phyloP scores from a whole-genome alignment of 2,113 vertebrate species.

The Corythoichthys haematopterus region DNA sequence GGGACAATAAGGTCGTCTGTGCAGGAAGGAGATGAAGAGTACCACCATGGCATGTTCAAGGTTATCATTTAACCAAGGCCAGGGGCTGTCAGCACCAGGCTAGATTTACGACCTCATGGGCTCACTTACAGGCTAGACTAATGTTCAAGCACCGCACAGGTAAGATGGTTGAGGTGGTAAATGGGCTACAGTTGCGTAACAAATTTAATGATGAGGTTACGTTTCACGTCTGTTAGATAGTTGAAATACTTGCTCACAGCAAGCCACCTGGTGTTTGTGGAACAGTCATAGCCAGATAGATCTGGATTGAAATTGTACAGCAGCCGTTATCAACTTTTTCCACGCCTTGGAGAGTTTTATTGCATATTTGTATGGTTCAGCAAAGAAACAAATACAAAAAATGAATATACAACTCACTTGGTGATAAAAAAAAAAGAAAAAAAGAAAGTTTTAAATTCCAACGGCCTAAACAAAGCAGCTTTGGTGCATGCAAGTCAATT shows the following conservation, averaged over 20 bases:
- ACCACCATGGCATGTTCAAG: conserved; percentile 72
- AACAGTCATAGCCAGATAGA: conserved; percentile 12
- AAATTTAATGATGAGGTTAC: conserved; percentile 1
- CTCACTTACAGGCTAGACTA: conserved; percentile 64
- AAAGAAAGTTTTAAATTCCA: too few relatives aligned
- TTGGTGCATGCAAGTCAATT: not conserved
- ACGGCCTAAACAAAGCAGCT: not conserved
- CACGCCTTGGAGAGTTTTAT: not conserved
- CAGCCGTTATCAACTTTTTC: not conserved
- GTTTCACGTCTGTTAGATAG: conserved; percentile 23
- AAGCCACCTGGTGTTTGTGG: conserved; percentile 12
- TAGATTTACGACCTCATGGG: conserved; percentile 71
- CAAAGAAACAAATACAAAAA: not conserved
- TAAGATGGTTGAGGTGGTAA: conserved; percentile 15
- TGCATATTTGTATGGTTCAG: not conserved
- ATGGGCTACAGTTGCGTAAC: conserved; percentile 31
- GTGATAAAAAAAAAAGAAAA: too few relatives aligned
- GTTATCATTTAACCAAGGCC: conserved; percentile 76
- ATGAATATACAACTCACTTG: not conserved
- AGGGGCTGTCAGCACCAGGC: conserved; percentile 72
- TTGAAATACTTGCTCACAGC: conserved; percentile 30
- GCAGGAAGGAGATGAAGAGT: conserved; percentile 68
- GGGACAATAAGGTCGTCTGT: conserved; percentile 77
- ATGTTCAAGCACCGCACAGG: conserved; percentile 13
- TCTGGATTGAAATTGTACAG: conserved; percentile 11